Conservation (phyloP, 2,797 vertebrate genomes). For the Chelon auratus region DNA sequence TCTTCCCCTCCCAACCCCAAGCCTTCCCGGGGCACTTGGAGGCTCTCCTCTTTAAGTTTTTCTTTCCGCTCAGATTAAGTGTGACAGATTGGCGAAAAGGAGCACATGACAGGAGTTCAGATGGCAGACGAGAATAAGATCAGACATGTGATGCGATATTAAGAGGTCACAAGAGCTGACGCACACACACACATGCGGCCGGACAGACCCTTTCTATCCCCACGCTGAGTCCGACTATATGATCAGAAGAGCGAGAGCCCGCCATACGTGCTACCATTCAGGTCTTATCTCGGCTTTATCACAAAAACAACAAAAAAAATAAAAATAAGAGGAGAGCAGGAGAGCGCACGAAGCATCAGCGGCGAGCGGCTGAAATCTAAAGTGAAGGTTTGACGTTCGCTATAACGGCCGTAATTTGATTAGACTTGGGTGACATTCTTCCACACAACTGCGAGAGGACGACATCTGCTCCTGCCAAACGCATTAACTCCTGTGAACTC, state of each 20-base stretch:
- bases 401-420: conserved; percentile 83
- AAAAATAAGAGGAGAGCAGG: conserved; percentile 28
- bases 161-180: conserved; percentile 84
- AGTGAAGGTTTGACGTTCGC: conserved; percentile 82
- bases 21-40: conserved; percentile 69
- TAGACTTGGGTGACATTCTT: conserved; percentile 82
- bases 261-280: conserved; percentile 29
- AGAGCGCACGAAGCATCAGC: conserved; percentile 62
- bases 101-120: conserved; percentile 86
- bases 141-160: conserved; percentile 87
- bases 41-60: conserved; percentile 74
- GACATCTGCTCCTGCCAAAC: conserved; percentile 82
- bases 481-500: conserved; percentile 76
- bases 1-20: conserved; percentile 54
- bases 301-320: not conserved
- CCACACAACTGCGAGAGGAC: conserved; percentile 72
- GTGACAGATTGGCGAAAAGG: conserved; percentile 85
- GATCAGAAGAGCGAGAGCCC: conserved; percentile 66
- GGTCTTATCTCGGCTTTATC: conserved; percentile 69
- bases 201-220: conserved; percentile 50
- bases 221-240: conserved; percentile 76
- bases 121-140: conserved; percentile 85
- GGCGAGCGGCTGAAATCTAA: conserved; percentile 69
- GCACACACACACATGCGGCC: conserved; percentile 21
- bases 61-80: conserved; percentile 82